These are phyloP conservation scores for Lamprotornis superbus DNA, from an alignment of 2,113 vertebrate genomes.

Conservation along the genomic window DNA sequence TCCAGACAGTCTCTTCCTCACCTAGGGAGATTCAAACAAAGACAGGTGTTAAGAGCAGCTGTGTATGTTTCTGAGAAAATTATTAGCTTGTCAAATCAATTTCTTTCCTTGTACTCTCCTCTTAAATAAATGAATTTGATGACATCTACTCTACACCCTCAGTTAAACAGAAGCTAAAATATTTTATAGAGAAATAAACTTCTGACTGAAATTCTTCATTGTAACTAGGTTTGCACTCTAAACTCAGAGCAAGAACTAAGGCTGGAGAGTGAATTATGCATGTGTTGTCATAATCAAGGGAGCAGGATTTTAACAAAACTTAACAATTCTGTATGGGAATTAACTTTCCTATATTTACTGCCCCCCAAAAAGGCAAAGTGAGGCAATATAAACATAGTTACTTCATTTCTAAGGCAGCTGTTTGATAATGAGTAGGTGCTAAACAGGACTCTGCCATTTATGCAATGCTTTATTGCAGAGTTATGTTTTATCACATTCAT, in stretches of 20 bases:
- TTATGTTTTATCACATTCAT: neutral
- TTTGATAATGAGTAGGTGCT: neutral
- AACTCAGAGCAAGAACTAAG: neutral
- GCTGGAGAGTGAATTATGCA: neutral
- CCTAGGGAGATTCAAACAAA: neutral
- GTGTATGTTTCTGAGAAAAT: neutral
- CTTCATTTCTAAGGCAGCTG: neutral
- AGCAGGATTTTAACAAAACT: neutral
- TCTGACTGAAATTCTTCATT: neutral
- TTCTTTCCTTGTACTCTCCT: neutral
- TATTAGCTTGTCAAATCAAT: neutral
- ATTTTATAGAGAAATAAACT: neutral
- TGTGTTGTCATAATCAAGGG: neutral
- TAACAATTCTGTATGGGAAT: neutral
- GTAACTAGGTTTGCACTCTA: neutral
- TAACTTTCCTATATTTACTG: neutral
- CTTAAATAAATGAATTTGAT: neutral
- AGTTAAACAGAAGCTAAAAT: neutral
- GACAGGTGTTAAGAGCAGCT: neutral
- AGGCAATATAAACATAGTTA: neutral
- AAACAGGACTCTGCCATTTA: neutral
- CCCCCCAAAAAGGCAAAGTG: neutral
- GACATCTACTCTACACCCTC: neutral
- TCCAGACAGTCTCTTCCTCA: neutral
- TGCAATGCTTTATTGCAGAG: neutral